Evolutionary conservation across 1,140 invertebrate species (phyloP), one percentile per base, ranked within the genome.

Genomic region (Lordiphosa stackelbergi): DNA sequence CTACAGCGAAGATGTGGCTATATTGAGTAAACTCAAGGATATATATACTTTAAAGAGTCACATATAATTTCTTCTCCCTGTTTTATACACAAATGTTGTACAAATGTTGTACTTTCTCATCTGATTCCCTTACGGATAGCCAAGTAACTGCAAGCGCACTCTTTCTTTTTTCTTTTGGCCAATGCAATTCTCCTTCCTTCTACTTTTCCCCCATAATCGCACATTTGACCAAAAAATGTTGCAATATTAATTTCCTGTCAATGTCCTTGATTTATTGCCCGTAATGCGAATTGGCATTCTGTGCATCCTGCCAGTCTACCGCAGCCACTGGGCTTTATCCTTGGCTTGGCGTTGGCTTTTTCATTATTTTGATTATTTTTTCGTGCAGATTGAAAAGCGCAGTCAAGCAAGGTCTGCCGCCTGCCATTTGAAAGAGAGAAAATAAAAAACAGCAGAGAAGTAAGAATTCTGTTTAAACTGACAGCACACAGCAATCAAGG

Each of bases 311-410:
- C 28, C 7, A 31, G 28, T 31, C 28, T 31, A 31, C 28, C 28
- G 28, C 28, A 31, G 28, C 28, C 28, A 31, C 28, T 31, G 28
- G 28, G 28, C 9, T 31, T 11, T 48, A 37, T 46, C 42, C 37
- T 38, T 16, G 10, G 13, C 10, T 4, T 28, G 22, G 5, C 5
- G 16, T 38, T 11, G 31, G 49, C 43, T 53, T 53, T 66, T 66
- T 59, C 51, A 77, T 79, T 75, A 71, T 63, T 54, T 75, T 61
- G 68, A 74, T 70, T 62, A 53, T 66, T 62, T 63, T 36, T 68
- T 74, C 71, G 71, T 72, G 59, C 42, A 72, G 77, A 83, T 83
- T 81, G 77, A 72, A 81, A 79, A 83, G 77, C 63, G 77, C 75
- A 79, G 71, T 81, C 62, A 81, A 83, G 71, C 75, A 83, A 35